These are phyloP conservation scores for Pseudochirops cupreus DNA, from an alignment of 2,797 vertebrate species.

Conservation along the genomic window DNA sequence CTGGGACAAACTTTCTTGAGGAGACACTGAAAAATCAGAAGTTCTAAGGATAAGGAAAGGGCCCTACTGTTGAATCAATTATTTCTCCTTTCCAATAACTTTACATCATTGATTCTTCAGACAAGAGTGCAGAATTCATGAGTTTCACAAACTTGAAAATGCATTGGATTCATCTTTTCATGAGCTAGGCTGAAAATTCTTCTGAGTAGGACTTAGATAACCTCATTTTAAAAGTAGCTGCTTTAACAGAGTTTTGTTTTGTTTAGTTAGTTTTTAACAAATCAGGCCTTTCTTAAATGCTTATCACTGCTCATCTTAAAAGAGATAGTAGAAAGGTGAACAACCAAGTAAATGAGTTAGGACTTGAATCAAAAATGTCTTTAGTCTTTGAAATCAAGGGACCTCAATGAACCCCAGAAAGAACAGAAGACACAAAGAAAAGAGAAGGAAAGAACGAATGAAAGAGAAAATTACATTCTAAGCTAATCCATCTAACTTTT, in stretches of 20 bases:
- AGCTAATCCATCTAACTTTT: slow-evolving; percentile 39
- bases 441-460: background rate
- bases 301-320: background rate
- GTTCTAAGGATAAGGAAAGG: background rate
- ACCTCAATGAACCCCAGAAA: background rate
- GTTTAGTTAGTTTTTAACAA: too few species aligned
- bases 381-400: background rate
- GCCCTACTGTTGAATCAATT: background rate
- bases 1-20: background rate
- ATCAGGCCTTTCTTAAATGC: background rate
- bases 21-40: background rate
- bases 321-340: background rate
- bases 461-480: background rate
- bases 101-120: background rate
- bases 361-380: background rate
- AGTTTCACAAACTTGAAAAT: background rate
- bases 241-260: background rate
- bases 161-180: background rate
- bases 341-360: background rate
- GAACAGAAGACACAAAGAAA: background rate
- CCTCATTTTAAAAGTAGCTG: background rate
- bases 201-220: background rate
- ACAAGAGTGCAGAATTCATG: background rate
- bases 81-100: slow-evolving; percentile 13
- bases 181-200: background rate